phyloP scores from a whole-genome alignment of 1,140 invertebrate species.

The Vanessa tameamea region DNA sequence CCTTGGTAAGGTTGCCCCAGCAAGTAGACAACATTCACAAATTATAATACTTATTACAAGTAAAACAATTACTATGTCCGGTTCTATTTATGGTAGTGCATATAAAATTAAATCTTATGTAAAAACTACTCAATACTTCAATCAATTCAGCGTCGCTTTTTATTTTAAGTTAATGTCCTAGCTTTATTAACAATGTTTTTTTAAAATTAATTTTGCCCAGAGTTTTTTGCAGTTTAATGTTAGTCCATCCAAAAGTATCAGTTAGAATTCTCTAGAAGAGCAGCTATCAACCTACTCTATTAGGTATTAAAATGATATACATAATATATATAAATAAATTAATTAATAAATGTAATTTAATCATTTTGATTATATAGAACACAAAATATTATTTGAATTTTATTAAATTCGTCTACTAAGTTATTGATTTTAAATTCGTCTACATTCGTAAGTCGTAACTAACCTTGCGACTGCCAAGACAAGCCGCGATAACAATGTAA shows the following conservation, averaged over 20 bases:
- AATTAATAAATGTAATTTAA: too few relatives aligned
- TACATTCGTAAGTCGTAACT: background rate
- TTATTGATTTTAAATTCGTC: background rate
- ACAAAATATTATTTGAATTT: background rate
- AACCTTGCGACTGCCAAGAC: conserved; percentile 14
- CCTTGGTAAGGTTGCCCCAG: conserved; percentile 52
- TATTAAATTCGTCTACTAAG: background rate
- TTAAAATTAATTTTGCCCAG: too few relatives aligned
- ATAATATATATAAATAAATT: too few relatives aligned
- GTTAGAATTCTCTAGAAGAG: too few relatives aligned
- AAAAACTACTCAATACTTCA: too few relatives aligned
- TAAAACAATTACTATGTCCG: conserved; percentile 39
- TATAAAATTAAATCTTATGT: background rate
- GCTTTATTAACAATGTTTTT: too few relatives aligned
- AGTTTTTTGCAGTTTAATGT: too few relatives aligned
- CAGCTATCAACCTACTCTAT: too few relatives aligned
- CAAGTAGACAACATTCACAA: conserved; percentile 56
- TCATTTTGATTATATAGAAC: background rate
- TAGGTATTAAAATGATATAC: too few relatives aligned
- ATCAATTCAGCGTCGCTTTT: too few relatives aligned
- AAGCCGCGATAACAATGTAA: conserved; percentile 5
- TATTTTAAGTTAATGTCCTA: too few relatives aligned
- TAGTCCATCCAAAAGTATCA: too few relatives aligned
- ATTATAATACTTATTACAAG: conserved; percentile 38
- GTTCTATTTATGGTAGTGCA: conserved; percentile 27